Conservation (phyloP, 2,888 invertebrate species). For the Lasioglossum leucozonium region DNA sequence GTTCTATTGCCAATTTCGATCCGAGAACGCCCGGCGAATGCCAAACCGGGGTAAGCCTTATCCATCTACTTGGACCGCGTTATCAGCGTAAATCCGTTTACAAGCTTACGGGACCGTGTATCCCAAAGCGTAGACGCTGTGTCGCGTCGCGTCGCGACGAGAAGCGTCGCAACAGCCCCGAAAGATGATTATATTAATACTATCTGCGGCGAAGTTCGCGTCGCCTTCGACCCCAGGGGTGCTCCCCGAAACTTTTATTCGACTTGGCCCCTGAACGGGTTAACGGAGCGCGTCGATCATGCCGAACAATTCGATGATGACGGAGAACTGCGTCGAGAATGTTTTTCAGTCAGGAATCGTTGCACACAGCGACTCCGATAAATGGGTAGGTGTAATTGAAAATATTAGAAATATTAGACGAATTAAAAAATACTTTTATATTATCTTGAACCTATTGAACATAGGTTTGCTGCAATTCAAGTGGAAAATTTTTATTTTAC, state of each 20-base stretch:
- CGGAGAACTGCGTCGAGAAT: not conserved
- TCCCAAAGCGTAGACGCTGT: slow-evolving; percentile 23
- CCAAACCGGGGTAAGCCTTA: slow-evolving; percentile 63
- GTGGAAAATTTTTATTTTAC: too few species aligned
- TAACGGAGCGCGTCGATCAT: not conserved
- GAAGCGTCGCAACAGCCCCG: slow-evolving; percentile 10
- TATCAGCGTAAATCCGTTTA: slow-evolving; percentile 73
- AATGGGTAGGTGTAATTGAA: too few species aligned
- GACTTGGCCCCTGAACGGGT: not conserved
- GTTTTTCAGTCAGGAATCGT: too few species aligned
- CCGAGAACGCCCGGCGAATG: slow-evolving; percentile 67
- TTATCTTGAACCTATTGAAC: too few species aligned
- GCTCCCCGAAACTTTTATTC: not conserved
- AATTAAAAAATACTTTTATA: too few species aligned
- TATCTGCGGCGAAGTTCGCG: not conserved
- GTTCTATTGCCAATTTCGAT: slow-evolving; percentile 77
- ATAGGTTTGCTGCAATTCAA: too few species aligned
- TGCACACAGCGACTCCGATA: too few species aligned
- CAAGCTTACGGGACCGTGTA: slow-evolving; percentile 55
- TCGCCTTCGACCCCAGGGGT: not conserved
- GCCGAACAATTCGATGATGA: not conserved
- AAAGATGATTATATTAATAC: slow-evolving; percentile 32
- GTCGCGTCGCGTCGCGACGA: not conserved
- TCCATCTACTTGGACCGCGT: slow-evolving; percentile 61
- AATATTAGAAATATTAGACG: too few species aligned